These are phyloP conservation scores for Lethenteron reissneri DNA, from an alignment of 2,113 vertebrate genomes.

Conservation along the genomic window DNA sequence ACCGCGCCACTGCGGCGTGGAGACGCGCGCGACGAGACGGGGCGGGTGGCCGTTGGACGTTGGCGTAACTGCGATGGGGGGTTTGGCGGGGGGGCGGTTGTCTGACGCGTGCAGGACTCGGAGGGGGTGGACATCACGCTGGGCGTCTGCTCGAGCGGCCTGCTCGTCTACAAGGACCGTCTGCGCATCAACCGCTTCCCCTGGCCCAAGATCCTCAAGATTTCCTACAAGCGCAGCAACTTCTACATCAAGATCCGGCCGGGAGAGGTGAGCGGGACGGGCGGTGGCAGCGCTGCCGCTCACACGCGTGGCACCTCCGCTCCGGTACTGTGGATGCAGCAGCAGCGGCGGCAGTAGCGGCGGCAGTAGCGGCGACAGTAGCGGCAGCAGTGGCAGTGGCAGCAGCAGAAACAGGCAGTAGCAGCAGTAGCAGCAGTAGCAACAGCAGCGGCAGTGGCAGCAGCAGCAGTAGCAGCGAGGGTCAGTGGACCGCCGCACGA, in stretches of 20 bases:
- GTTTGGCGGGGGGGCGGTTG: neutral
- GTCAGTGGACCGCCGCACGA: too few relatives aligned
- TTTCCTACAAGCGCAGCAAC: constrained; percentile 89
- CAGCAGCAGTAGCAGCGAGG: too few relatives aligned
- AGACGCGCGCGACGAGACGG: too few relatives aligned
- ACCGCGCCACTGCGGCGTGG: too few relatives aligned
- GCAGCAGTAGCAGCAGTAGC: too few relatives aligned
- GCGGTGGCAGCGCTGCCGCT: too few relatives aligned
- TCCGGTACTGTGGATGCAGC: neutral
- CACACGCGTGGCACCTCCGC: too few relatives aligned
- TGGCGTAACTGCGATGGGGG: too few relatives aligned
- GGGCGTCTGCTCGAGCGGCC: constrained; percentile 78
- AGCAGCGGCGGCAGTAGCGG: neutral
- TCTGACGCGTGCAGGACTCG: constrained; percentile 38
- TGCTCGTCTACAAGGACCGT: constrained; percentile 92
- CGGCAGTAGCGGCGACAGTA: neutral
- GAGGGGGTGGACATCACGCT: constrained; percentile 85
- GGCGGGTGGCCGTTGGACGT: too few relatives aligned
- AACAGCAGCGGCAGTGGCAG: too few relatives aligned
- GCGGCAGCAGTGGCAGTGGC: too few relatives aligned
- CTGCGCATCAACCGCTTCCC: constrained; percentile 93
- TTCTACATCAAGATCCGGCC: constrained; percentile 95
- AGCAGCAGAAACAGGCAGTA: too few relatives aligned
- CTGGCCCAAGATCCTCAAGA: constrained; percentile 95
- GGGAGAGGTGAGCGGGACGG: constrained; percentile 37